phyloP scores from a whole-genome alignment of 2,888 invertebrate species.

The Parthenolecanium corni region DNA sequence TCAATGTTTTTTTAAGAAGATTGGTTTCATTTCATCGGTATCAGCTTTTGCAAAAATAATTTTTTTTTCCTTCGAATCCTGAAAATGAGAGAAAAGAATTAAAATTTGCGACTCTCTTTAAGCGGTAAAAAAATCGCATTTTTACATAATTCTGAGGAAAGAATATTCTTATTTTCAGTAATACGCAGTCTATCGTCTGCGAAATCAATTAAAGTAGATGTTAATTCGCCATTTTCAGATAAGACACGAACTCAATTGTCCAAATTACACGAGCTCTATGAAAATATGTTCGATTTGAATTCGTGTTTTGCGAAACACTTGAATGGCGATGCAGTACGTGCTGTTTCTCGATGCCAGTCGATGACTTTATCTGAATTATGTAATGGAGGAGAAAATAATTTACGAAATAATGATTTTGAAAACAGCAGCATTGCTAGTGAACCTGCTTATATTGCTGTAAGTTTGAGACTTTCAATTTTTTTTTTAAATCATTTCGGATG shows the following conservation, averaged over 20 bases:
- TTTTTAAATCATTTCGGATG: neutral
- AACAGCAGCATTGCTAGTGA: conserved; percentile 75
- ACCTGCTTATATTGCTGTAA: conserved; percentile 51
- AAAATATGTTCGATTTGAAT: conserved; percentile 57
- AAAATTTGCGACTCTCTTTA: no score
- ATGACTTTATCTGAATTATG: conserved; percentile 54
- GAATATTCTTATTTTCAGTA: no score
- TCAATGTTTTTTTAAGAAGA: no score
- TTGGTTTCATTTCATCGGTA: no score
- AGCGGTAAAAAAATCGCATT: no score
- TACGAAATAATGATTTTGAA: conserved; percentile 39
- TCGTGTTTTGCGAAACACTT: conserved; percentile 29
- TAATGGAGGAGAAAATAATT: conserved; percentile 26
- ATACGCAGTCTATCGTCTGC: neutral
- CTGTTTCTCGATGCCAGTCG: conserved; percentile 55
- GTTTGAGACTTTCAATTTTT: conserved; percentile 1
- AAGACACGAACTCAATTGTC: conserved; percentile 49
- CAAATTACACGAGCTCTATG: conserved; percentile 67
- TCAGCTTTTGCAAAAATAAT: no score
- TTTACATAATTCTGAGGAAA: no score
- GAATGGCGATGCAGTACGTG: conserved; percentile 16
- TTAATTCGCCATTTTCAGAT: conserved; percentile 5
- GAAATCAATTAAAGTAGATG: neutral
- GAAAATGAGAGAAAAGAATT: no score
- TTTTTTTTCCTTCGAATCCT: no score